Evolutionary conservation across 2,888 invertebrate species (phyloP).

Genomic region (Atethmia centrago): DNA sequence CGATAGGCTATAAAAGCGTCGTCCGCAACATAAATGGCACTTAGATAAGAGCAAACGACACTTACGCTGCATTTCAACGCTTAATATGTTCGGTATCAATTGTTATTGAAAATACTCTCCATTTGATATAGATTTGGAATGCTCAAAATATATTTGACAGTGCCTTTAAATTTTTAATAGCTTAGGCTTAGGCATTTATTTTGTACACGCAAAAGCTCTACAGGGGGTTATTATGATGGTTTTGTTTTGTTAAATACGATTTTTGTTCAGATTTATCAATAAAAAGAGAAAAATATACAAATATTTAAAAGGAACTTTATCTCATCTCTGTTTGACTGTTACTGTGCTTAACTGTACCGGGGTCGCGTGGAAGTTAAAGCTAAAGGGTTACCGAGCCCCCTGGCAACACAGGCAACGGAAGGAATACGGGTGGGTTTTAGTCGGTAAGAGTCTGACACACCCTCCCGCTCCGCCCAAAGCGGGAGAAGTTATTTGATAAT

Average conservation of each 20-base stretch:
- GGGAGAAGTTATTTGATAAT: no score
- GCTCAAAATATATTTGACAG: conserved; percentile 7
- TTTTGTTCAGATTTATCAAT: background rate
- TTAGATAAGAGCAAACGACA: conserved; percentile 74
- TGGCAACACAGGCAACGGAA: no score
- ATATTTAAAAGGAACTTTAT: background rate
- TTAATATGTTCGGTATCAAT: conserved; percentile 56
- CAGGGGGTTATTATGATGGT: background rate
- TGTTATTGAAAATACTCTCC: conserved; percentile 44
- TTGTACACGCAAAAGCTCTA: background rate
- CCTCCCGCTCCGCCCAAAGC: no score
- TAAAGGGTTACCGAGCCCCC: no score
- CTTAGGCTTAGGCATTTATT: background rate
- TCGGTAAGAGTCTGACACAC: no score
- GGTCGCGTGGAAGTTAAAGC: no score
- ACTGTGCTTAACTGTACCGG: background rate
- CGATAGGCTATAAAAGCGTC: conserved; percentile 72
- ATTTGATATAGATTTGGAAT: conserved; percentile 27
- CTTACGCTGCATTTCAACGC: conserved; percentile 67
- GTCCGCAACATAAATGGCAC: conserved; percentile 71
- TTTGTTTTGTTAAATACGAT: background rate
- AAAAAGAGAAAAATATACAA: background rate
- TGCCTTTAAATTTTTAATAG: conserved; percentile 1
- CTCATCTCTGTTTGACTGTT: background rate
- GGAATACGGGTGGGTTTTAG: no score